Conservation (phyloP, 2,113 vertebrate genomes). For the Crotalus tigris region DNA sequence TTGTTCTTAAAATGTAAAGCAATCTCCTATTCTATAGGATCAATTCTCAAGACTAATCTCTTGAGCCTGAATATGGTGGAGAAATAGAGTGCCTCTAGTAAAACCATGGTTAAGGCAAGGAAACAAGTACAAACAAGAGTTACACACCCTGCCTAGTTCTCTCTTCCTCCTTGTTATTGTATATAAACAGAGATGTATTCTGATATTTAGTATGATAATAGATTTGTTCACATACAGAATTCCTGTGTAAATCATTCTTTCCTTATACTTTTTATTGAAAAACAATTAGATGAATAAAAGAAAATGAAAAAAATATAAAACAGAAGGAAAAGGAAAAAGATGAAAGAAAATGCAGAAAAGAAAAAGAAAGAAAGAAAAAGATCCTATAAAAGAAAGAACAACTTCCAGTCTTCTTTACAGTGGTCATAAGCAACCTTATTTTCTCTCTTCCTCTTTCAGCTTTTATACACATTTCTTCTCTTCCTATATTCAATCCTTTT, state of each 20-base stretch:
- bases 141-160: neutral
- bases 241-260: neutral
- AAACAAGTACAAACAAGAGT: neutral
- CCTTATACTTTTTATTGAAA: neutral
- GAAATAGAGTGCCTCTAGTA: neutral
- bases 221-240: neutral
- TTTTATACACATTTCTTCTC: neutral
- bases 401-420: neutral
- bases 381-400: neutral
- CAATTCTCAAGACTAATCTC: neutral
- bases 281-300: neutral
- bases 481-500: neutral
- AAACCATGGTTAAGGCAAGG: neutral
- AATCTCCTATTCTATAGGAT: neutral
- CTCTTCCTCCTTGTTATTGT: neutral
- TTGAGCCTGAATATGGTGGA: neutral
- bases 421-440: neutral
- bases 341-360: neutral
- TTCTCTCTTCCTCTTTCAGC: neutral
- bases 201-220: neutral
- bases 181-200: neutral
- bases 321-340: neutral
- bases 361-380: neutral
- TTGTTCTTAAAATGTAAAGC: neutral
- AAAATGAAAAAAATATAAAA: neutral